Percentiles rank a stretch among this genome's conserved stretches.
These are phyloP conservation scores for Nerophis lumbriciformis DNA, from an alignment of 2,113 vertebrate genomes.

Conservation along the genomic window DNA sequence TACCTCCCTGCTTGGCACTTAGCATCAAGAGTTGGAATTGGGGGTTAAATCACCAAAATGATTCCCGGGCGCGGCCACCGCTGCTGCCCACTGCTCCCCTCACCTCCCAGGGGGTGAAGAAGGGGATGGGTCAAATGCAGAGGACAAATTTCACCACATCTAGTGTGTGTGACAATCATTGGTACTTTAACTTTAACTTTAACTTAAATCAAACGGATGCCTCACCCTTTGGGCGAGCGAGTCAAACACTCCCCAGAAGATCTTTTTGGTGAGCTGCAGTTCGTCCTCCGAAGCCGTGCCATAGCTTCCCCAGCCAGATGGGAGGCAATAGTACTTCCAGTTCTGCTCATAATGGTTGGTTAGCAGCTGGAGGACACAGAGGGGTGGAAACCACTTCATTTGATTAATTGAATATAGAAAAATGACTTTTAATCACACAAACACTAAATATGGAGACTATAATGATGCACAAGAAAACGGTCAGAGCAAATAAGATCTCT, in stretches of 20 bases:
- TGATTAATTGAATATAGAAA: not conserved
- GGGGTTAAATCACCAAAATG: too few species aligned
- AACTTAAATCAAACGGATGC: too few species aligned
- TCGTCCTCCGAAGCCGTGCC: constrained; percentile 92
- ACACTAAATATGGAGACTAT: not conserved
- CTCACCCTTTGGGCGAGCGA: constrained; percentile 93
- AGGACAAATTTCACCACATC: too few species aligned
- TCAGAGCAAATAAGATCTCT: constrained; percentile 10
- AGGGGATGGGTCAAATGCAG: too few species aligned
- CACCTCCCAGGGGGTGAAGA: too few species aligned
- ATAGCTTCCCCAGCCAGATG: constrained; percentile 89
- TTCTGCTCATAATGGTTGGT: constrained; percentile 96
- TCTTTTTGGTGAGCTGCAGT: constrained; percentile 92
- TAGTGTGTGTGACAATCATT: too few species aligned
- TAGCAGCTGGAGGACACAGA: constrained; percentile 77
- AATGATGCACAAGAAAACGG: not conserved
- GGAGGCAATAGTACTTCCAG: constrained; percentile 98
- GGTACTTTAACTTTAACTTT: too few species aligned
- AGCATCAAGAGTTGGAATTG: too few species aligned
- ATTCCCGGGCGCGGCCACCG: too few species aligned
- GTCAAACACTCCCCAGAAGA: constrained; percentile 98
- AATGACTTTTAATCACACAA: constrained; percentile 1
- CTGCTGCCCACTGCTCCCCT: too few species aligned
- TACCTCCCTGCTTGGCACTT: too few species aligned
- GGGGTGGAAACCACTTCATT: constrained; percentile 6